Evolutionary conservation across 2,797 vertebrate genomes (phyloP).

Genomic region (Pempheris klunzingeri): DNA sequence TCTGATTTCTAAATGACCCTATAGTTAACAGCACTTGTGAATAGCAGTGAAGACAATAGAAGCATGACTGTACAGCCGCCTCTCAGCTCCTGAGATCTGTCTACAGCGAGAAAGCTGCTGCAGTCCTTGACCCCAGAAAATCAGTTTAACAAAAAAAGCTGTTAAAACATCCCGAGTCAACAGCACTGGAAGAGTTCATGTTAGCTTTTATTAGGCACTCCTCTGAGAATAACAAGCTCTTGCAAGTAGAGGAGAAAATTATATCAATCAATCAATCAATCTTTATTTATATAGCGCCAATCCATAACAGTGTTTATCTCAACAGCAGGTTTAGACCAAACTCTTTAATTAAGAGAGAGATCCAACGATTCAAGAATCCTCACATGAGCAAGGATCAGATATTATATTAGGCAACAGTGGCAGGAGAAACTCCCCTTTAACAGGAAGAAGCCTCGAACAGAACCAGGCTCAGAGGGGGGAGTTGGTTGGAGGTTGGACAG

Average conservation of each 20-base stretch:
- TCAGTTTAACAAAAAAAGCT: neutral
- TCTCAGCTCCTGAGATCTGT: neutral
- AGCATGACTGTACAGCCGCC: neutral
- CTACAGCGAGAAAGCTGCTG: neutral
- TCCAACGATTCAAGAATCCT: no score
- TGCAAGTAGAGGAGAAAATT: constrained; percentile 1
- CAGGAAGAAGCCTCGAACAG: no score
- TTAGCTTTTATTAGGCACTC: constrained; percentile 17
- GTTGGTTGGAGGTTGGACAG: no score
- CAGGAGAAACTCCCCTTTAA: no score
- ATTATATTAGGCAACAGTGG: no score
- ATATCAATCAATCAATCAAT: no score
- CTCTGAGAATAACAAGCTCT: neutral
- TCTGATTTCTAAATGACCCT: constrained; percentile 10
- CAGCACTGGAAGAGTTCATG: neutral
- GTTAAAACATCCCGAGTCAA: neutral
- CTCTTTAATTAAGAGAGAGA: no score
- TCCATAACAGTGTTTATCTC: no score
- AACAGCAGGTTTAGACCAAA: no score
- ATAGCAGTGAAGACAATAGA: neutral
- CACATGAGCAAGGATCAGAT: no score
- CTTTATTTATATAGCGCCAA: no score
- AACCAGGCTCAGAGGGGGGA: no score
- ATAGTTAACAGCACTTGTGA: constrained; percentile 17
- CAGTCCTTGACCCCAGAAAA: neutral